These are phyloP conservation scores for Phalera bucephala DNA, from an alignment of 2,888 invertebrate genomes.

Conservation along the genomic window DNA sequence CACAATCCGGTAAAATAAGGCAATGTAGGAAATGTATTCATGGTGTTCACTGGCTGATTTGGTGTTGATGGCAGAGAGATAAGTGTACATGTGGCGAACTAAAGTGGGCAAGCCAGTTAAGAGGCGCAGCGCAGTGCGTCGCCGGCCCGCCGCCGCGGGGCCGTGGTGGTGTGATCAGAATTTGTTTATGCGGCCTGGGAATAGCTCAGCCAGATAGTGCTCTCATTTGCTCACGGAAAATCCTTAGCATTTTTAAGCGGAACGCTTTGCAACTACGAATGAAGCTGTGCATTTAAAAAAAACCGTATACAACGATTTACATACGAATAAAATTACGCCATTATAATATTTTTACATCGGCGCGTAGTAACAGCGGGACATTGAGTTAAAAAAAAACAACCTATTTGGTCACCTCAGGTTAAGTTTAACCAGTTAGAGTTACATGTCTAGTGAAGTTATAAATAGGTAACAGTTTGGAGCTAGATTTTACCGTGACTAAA, in stretches of 20 bases:
- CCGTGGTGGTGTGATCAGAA: slow-evolving; percentile 71
- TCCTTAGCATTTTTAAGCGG: slow-evolving; percentile 71
- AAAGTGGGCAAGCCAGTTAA: slow-evolving; percentile 35
- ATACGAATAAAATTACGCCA: slow-evolving; percentile 59
- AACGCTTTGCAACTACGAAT: slow-evolving; percentile 72
- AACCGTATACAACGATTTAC: slow-evolving; percentile 53
- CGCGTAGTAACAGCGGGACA: slow-evolving; percentile 33
- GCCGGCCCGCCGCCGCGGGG: slow-evolving; percentile 37
- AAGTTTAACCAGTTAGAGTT: background rate
- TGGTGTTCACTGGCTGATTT: slow-evolving; percentile 18
- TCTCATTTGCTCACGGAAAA: slow-evolving; percentile 72
- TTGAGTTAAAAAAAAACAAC: slow-evolving; percentile 22
- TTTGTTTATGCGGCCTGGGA: slow-evolving; percentile 75
- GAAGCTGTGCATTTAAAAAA: slow-evolving; percentile 62
- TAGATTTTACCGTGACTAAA: background rate
- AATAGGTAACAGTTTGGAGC: background rate
- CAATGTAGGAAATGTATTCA: slow-evolving; percentile 12
- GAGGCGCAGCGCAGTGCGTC: slow-evolving; percentile 14
- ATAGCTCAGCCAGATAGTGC: slow-evolving; percentile 67
- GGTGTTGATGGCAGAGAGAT: slow-evolving; percentile 25
- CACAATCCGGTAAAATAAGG: slow-evolving; percentile 1
- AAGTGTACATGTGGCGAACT: slow-evolving; percentile 26
- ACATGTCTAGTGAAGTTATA: background rate
- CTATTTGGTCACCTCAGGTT: slow-evolving; percentile 7
- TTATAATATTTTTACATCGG: slow-evolving; percentile 36